These are phyloP conservation scores for Sitobion miscanthi DNA, from an alignment of 1,140 invertebrate genomes.

Conservation along the genomic window DNA sequence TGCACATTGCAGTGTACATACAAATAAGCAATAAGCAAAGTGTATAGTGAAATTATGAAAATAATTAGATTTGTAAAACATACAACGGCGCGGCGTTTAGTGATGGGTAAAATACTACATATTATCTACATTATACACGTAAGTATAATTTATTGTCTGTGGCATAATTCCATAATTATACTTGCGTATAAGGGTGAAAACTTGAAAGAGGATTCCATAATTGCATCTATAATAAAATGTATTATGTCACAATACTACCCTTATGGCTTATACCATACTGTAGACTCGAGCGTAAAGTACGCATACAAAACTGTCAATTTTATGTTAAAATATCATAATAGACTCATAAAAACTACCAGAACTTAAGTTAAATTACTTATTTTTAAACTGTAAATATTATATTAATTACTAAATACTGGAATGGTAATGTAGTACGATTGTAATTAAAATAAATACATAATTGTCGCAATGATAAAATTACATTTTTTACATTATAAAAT, in stretches of 20 bases:
- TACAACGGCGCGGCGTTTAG: neutral
- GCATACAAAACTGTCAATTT: neutral
- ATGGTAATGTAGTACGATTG: neutral
- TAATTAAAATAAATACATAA: neutral
- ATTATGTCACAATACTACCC: neutral
- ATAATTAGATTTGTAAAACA: neutral
- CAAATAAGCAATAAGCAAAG: neutral
- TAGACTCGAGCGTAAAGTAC: neutral
- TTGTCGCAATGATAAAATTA: neutral
- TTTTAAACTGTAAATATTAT: neutral
- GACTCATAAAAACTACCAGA: too few relatives aligned
- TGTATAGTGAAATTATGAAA: neutral
- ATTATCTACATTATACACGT: neutral
- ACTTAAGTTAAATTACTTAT: neutral
- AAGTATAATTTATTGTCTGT: conserved; percentile 4
- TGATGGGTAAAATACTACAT: neutral
- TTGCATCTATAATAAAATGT: neutral
- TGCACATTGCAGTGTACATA: neutral
- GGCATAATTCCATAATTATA: neutral
- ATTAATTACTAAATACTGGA: neutral
- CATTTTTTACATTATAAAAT: neutral
- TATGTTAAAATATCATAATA: neutral
- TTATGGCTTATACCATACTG: neutral
- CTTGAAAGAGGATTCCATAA: neutral
- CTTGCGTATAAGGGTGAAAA: neutral